phyloP scores from a whole-genome alignment of 2,888 invertebrate species.

The Trissolcus japonicus region DNA sequence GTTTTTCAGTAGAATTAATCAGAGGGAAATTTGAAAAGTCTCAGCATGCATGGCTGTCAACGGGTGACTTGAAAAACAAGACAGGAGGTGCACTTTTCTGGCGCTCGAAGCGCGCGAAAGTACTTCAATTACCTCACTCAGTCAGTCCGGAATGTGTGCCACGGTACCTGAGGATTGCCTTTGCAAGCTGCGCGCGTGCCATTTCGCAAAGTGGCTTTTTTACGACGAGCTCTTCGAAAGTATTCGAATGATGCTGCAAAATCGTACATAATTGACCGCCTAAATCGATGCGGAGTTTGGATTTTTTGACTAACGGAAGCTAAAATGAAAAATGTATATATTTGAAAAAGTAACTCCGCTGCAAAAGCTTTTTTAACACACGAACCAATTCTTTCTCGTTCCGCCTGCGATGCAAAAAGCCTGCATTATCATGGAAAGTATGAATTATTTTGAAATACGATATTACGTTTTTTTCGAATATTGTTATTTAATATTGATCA shows the following conservation, averaged over 20 bases:
- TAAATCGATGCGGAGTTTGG: constrained; percentile 47
- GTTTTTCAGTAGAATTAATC: not conserved
- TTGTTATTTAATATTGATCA: not conserved
- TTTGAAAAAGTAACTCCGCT: constrained; percentile 32
- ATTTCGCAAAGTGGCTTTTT: constrained; percentile 56
- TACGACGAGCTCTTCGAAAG: constrained; percentile 47
- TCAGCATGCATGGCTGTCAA: not conserved
- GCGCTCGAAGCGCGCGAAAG: constrained; percentile 47
- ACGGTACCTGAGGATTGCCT: constrained; percentile 53
- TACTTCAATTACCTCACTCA: constrained; percentile 56
- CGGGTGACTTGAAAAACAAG: constrained; percentile 31
- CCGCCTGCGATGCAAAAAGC: not conserved
- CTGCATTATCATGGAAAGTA: too few relatives aligned
- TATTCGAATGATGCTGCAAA: constrained; percentile 51
- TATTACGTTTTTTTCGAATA: not conserved
- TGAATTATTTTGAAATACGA: too few relatives aligned
- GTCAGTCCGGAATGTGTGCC: constrained; percentile 55
- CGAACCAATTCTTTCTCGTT: constrained; percentile 6
- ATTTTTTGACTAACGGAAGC: constrained; percentile 43
- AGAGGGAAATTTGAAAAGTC: not conserved
- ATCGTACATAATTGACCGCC: constrained; percentile 57
- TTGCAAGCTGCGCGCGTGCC: constrained; percentile 55
- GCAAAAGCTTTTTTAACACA: constrained; percentile 29
- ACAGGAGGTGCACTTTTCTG: constrained; percentile 32
- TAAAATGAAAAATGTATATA: constrained; percentile 50